A percentile compares a stretch with the other conserved stretches of the same genome.
Conservation (phyloP, 2,113 vertebrate genomes). For the Dasyprocta punctata region DNA sequence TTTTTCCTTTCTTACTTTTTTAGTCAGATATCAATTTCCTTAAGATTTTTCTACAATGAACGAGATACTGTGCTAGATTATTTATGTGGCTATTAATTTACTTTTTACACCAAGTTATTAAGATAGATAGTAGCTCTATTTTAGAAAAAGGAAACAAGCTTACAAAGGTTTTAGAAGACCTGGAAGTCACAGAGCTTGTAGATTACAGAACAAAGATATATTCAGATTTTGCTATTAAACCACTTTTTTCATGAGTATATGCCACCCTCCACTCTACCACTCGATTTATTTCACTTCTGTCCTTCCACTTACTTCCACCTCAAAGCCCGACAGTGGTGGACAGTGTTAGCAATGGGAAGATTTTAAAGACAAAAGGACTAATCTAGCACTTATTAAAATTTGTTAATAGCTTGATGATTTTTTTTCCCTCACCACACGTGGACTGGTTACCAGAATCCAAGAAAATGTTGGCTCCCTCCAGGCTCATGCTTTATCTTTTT, state of each 20-base stretch:
- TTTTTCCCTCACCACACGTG: constrained; percentile 1
- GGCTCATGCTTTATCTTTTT: not conserved
- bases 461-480: not conserved
- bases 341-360: not conserved
- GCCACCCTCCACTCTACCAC: not conserved
- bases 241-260: not conserved
- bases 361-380: constrained; percentile 30
- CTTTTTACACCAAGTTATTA: not conserved
- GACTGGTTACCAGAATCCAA: not conserved
- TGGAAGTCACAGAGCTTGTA: not conserved
- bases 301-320: not conserved
- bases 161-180: not conserved
- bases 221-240: not conserved
- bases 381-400: not conserved
- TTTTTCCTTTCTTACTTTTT: constrained; percentile 21
- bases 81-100: constrained; percentile 14
- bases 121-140: not conserved
- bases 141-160: not conserved
- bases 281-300: not conserved
- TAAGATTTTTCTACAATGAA: constrained; percentile 11
- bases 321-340: not conserved
- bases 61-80: not conserved
- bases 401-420: not conserved
- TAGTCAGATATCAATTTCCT: not conserved
- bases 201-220: not conserved